A percentile compares a stretch with the other conserved stretches of the same genome.
These are phyloP conservation scores for Bubo bubo DNA, from an alignment of 2,113 vertebrate species.

Conservation along the genomic window DNA sequence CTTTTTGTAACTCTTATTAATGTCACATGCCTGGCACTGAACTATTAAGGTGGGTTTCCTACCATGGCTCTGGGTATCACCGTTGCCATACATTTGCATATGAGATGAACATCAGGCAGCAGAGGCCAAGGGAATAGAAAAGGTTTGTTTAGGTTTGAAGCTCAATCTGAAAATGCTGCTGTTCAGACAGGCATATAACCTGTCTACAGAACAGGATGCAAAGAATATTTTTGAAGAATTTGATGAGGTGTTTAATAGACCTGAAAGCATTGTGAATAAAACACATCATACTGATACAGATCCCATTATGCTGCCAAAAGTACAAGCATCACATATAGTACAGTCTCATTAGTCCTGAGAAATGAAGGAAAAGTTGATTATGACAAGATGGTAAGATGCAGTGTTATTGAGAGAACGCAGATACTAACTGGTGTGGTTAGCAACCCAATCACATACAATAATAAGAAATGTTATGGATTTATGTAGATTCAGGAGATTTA, in stretches of 20 bases:
- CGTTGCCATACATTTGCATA: neutral
- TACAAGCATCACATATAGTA: conserved; percentile 24
- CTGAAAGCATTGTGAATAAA: conserved; percentile 64
- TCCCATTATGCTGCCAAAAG: conserved; percentile 57
- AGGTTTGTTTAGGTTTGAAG: conserved; percentile 18
- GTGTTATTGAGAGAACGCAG: neutral
- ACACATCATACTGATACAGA: conserved; percentile 63
- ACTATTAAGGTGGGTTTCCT: neutral
- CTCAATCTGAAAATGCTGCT: conserved; percentile 20
- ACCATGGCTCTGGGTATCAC: neutral
- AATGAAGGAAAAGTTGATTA: conserved; percentile 39
- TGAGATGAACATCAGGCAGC: neutral
- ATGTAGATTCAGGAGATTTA: conserved; percentile 4
- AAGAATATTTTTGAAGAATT: conserved; percentile 61
- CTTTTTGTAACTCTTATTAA: neutral
- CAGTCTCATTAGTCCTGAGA: conserved; percentile 47
- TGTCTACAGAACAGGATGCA: conserved; percentile 61
- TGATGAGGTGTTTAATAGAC: conserved; percentile 70
- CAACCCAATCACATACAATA: neutral
- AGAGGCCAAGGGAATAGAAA: neutral
- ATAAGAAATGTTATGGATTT: neutral
- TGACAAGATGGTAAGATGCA: conserved; percentile 37
- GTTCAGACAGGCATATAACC: conserved; percentile 39
- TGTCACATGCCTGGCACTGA: neutral
- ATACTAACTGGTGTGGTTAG: neutral